Evolutionary conservation across 2,113 vertebrate species (phyloP), one percentile per base, ranked within the genome.

Genomic region (Meleagris gallopavo): DNA sequence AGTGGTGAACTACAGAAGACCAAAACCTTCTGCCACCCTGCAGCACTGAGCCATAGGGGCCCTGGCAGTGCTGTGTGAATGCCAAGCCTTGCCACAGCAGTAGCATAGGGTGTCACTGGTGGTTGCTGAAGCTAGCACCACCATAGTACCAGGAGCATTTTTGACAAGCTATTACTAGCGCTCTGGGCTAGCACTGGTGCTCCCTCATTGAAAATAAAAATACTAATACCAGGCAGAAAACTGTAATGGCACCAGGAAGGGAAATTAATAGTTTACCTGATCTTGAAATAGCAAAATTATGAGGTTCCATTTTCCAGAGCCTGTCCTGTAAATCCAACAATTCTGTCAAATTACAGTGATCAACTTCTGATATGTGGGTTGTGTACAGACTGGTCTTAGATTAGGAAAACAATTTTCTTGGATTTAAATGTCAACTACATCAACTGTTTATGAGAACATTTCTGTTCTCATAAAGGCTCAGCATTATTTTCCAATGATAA

Each of bases 101-200:
- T 24, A 34, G 52, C 27, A 29, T 29, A 29, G 52, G n/a, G n/a
- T 24, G 58, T 32, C n/a, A 34, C 5, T 9, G n/a, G n/a, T 1
- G 2, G 12, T 20, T 71, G 46, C 38, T 65, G 27, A 13, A 58
- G 43, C 34, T 45, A 6, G 61, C 20, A 74, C 10, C 30, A 30
- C n/a, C 19, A 1, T 2, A 12, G 21, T 18, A 20, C 24, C 6
- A 9, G 50, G 7, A 78, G 5, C 45, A 60, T 0, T 0, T 58
- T 75, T 30, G 30, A 27, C 29, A 32, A 34, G 13, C 13, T 40
- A 10, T 7, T 27, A 24, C 3, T 27, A 45, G 19, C 2, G 4
- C 25, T 11, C 17, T 65, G 58, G 36, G 6, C 14, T 69, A 50
- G 22, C 41, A 5, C 6, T 29, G 38, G 29, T 10, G 11, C 46